Base-by-base conservation (phyloP, 2,113 vertebrate species). In the Crocuta crocuta region DNA sequence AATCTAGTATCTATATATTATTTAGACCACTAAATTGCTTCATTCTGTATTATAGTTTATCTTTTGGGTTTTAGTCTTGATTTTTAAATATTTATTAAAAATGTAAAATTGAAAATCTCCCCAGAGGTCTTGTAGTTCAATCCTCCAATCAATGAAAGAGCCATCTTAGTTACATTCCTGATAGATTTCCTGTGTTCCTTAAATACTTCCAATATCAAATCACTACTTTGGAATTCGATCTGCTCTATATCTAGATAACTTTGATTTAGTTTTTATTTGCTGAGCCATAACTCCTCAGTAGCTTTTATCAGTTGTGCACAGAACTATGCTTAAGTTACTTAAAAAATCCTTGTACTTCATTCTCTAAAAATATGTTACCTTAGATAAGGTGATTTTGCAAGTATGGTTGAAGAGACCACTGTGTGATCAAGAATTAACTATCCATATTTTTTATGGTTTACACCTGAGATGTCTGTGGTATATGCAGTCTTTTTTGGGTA, bases 201-300 rank as follows among this genome's bases (percentile, higher is more conserved):
- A 6, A 83, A 87, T 26, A 53, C n/a, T 79, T 85, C 48, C 45
- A 53, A 24, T 53, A 48, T 91, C 45, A 79, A 26, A 35, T 74
- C 0, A 8, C 68, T 94, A 7, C n/a, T 80, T 81, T 55, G 61
- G 50, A 35, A 84, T 85, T 3, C 2, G 89, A 3, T 17, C 48
- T 58, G 24, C 68, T 87, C 10, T 97, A 8, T 79, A 28, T 79
- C 71, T 87, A 58, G 21, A 89, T 53, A 96, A 33, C 43, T 87
- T 92, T 43, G 92, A 74, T 89, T 94, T 84, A 78, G 45, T 91
- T 91, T 93, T 95, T 78, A 61, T 95, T 96, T 73, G 19, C 21
- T 90, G 28, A 93, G 8, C 9, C 11, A 5, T 76, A 70, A 61
- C 61, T 95, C n/a, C 48, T 80, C 76, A 43, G 9, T 55, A 82